phyloP scores from a whole-genome alignment of 1,140 invertebrate genomes.

The Tetramorium alpestre region DNA sequence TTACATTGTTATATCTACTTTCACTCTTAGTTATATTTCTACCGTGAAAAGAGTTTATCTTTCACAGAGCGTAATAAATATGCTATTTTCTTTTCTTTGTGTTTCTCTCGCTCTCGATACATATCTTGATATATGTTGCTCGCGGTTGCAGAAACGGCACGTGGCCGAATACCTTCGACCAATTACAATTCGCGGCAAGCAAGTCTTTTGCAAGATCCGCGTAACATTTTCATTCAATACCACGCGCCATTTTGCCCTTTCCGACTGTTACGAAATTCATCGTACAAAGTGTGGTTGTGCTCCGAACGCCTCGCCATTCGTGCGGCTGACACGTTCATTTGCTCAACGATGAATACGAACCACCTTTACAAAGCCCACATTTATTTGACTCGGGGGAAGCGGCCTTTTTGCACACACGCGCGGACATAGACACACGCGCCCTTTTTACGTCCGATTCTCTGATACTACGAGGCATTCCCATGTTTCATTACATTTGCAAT shows the following conservation, averaged over 20 bases:
- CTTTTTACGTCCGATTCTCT: constrained; percentile 47
- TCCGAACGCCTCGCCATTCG: constrained; percentile 45
- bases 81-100: not conserved
- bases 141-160: constrained; percentile 21
- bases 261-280: constrained; percentile 45
- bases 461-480: constrained; percentile 25
- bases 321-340: constrained; percentile 60
- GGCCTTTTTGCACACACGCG: constrained; percentile 37
- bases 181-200: constrained; percentile 52
- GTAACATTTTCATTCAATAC: constrained; percentile 58
- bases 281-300: constrained; percentile 46
- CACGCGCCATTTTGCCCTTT: constrained; percentile 39
- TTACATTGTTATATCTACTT: not conserved
- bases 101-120: not conserved
- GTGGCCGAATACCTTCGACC: constrained; percentile 32
- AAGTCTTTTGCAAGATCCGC: constrained; percentile 23
- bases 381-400: constrained; percentile 50
- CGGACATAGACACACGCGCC: not conserved
- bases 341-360: constrained; percentile 47
- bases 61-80: not conserved
- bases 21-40: too few relatives aligned
- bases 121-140: constrained; percentile 21
- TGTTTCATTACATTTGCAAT: constrained; percentile 61
- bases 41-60: not conserved
- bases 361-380: constrained; percentile 51